These are phyloP conservation scores for Gobiocypris rarus DNA, from an alignment of 2,113 vertebrate species.

Conservation along the genomic window DNA sequence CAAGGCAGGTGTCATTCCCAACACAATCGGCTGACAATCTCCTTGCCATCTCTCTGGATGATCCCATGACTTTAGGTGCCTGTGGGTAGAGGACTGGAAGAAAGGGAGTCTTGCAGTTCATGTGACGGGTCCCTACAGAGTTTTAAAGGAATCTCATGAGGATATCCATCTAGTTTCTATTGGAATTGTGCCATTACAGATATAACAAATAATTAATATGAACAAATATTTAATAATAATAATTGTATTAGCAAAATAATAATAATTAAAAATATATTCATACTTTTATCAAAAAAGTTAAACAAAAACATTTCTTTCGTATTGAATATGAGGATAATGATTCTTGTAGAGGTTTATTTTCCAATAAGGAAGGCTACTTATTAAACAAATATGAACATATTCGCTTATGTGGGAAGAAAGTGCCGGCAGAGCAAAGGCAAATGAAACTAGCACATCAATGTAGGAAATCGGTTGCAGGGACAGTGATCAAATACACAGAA, in stretches of 20 bases:
- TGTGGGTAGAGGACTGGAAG: background rate
- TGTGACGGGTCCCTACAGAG: background rate
- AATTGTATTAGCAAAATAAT: background rate
- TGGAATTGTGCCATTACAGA: background rate
- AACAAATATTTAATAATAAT: background rate
- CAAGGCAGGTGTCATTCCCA: background rate
- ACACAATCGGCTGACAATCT: background rate
- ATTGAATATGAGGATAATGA: background rate
- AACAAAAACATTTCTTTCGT: background rate
- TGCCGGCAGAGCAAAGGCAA: too few species aligned
- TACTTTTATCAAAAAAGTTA: background rate
- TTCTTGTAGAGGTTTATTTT: background rate
- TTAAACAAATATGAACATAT: background rate
- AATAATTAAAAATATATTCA: background rate
- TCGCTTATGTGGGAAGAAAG: background rate
- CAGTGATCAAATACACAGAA: too few species aligned
- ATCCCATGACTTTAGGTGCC: background rate
- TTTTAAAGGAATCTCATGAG: background rate
- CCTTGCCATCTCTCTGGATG: background rate
- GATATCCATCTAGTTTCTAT: background rate
- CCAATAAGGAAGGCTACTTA: background rate
- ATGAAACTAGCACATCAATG: background rate
- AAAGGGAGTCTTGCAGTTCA: background rate
- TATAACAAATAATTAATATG: background rate
- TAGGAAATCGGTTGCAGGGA: background rate